phyloP scores from a whole-genome alignment of 2,888 invertebrate genomes.

The Byasa hedistus region DNA sequence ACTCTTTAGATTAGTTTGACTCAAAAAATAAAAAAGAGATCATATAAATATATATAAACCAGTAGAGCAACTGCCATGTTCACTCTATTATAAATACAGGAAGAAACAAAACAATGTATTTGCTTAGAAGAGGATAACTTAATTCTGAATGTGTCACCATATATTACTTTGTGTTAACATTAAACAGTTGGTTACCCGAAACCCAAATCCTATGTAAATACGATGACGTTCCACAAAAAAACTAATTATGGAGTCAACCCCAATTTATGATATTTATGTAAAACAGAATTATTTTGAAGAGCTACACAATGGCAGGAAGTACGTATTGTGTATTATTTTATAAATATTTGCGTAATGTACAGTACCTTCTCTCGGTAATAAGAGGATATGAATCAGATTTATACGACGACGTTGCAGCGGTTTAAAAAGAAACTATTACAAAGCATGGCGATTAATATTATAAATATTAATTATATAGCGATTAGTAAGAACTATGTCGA shows the following conservation, averaged over 20 bases:
- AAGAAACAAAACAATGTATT: background rate
- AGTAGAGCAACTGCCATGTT: too few relatives aligned
- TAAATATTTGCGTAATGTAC: background rate
- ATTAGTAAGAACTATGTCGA: too few relatives aligned
- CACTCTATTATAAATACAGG: background rate
- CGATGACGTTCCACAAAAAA: background rate
- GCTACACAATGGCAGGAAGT: background rate
- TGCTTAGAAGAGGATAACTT: background rate
- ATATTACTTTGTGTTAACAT: background rate
- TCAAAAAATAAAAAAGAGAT: too few relatives aligned
- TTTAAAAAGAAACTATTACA: background rate
- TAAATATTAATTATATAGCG: too few relatives aligned
- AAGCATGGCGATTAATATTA: too few relatives aligned
- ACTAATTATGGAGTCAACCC: slow-evolving; percentile 11
- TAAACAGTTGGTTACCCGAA: background rate
- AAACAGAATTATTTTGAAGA: background rate
- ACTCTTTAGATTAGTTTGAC: too few relatives aligned
- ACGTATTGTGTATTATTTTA: background rate
- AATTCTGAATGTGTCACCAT: background rate
- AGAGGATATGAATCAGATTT: background rate
- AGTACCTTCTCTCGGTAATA: background rate
- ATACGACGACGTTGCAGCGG: background rate
- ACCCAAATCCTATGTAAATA: background rate
- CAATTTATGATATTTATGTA: slow-evolving; percentile 6
- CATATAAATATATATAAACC: too few relatives aligned